Base-by-base conservation (phyloP, 2,113 vertebrate species). In the Psettodes erumei region DNA sequence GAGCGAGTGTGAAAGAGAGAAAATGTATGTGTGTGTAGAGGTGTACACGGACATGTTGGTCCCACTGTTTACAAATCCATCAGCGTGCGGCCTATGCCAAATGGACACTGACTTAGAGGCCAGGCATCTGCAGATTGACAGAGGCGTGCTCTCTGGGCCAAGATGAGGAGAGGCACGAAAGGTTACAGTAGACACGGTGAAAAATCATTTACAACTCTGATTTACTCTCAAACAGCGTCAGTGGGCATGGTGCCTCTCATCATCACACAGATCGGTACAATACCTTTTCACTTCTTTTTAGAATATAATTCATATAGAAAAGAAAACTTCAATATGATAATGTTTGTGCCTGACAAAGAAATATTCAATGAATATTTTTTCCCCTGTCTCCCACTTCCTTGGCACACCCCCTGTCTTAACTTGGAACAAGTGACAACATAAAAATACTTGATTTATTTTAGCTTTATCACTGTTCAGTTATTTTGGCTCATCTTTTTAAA, bases 1-100 rank as follows among this genome's bases (percentile, higher is more conserved):
- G 85, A 33, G 71, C 27, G 69, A 73, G 71, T 23, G 71, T 47
- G 79, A 76, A 64, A 77, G 47, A 58, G 60, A 71, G 71, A 60
- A 61, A 81, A 27, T 58, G 48, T 48, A 72, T 32, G 81, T 70
- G 80, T 63, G 81, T 75, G 77, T 38, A 78, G 76, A 59, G 56
- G 84, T 45, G 76, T 62, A 12, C 0, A 4, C 32, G 61, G 79
- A 75, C 78, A 72, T 81, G 84, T 85, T 92, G 90, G 91, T 83
- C 89, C 88, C 84, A 30, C 64, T 86, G 89, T 93, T 93, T 94
- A 93, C 90, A 92, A 92, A 92, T 92, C 88, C 86, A 92, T 92
- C 92, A 89, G 79, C 48, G 81, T 64, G 82, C 71, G 75, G 88
- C 79, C 77, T 63, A 82, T 87, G 88, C 79, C 90, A 92, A 94